Evolutionary conservation across 2,797 vertebrate species (phyloP), one percentile per base, ranked within the genome.

Genomic region (Balearica regulorum): DNA sequence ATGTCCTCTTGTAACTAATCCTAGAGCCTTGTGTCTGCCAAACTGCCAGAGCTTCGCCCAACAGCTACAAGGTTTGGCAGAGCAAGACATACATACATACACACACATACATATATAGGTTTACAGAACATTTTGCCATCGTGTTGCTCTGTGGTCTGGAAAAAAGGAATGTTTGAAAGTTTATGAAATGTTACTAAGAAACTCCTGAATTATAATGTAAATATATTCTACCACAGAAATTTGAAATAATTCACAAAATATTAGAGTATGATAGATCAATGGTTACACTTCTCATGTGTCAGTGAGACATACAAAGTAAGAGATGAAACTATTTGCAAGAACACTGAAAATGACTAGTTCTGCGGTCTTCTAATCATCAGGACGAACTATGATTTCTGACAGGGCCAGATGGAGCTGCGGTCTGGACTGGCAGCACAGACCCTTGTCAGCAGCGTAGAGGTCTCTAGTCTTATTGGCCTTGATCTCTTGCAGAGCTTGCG

Each of bases 51-150:
- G 68, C 62, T 93, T 93, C 17, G 1, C 91, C 86, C 86, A 92
- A 87, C 24, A 86, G 58, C 68, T 89, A 70, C 31, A 89, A 79
- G 61, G 28, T 53, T 91, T 91, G 93, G 79, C 91, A 91, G 46
- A 70, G 65, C 71, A 68, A 79, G 37, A 9, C 16, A 6, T 4
- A 8, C 37, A 43, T 13, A 65, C 18, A 66, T 18, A 55, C n/a
- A 65, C 29, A 51, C 4, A 24, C 4, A n/a, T 0, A 55, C 9
- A 64, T 16, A 61, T 48, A 81, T 48, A 73, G 33, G 53, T 83
- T 92, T 94, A 86, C 86, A 79, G 95, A 81, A 86, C 41, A 46
- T 85, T 90, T 81, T 96, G 83, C 76, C 65, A 68, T 93, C 73
- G 3, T 82, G 28, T 84, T 88, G 49, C 21, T 81, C 46, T 58